These are phyloP conservation scores for Bembecia ichneumoniformis DNA, from an alignment of 2,888 invertebrate genomes.

Conservation along the genomic window DNA sequence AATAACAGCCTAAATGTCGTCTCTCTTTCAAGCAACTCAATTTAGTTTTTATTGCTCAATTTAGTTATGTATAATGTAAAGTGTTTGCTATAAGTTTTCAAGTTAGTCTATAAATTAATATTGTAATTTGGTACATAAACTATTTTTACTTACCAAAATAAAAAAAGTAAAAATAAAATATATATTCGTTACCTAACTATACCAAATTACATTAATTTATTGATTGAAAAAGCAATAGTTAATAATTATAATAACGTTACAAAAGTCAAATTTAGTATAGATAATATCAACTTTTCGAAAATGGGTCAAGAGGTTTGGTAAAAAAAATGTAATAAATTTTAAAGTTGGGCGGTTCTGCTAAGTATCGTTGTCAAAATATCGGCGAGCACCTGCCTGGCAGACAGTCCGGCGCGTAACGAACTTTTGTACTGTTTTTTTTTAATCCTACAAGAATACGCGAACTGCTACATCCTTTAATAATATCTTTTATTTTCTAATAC, in stretches of 20 bases:
- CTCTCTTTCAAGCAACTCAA: no score
- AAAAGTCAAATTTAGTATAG: conserved; percentile 35
- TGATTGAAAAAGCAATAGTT: conserved; percentile 9
- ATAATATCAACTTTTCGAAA: conserved; percentile 46
- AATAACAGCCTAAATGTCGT: no score
- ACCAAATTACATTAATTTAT: conserved; percentile 22
- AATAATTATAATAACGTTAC: conserved; percentile 30
- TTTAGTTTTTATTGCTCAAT: no score
- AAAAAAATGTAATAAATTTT: conserved; percentile 50
- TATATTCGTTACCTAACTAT: background rate
- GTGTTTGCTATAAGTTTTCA: no score
- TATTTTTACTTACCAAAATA: no score
- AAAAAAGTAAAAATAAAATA: no score
- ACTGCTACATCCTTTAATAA: background rate
- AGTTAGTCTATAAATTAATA: no score
- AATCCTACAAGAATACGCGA: background rate
- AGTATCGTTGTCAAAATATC: conserved; percentile 69
- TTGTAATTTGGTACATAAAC: no score
- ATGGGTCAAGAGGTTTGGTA: conserved; percentile 53
- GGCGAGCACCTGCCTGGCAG: conserved; percentile 58
- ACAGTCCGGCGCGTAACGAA: conserved; percentile 53
- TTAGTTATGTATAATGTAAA: no score
- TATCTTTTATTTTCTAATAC: no score
- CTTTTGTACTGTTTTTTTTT: conserved; percentile 16
- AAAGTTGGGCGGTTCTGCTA: conserved; percentile 63